Evolutionary conservation across 1,140 invertebrate species (phyloP).

Genomic region (Condylostylus longicornis): DNA sequence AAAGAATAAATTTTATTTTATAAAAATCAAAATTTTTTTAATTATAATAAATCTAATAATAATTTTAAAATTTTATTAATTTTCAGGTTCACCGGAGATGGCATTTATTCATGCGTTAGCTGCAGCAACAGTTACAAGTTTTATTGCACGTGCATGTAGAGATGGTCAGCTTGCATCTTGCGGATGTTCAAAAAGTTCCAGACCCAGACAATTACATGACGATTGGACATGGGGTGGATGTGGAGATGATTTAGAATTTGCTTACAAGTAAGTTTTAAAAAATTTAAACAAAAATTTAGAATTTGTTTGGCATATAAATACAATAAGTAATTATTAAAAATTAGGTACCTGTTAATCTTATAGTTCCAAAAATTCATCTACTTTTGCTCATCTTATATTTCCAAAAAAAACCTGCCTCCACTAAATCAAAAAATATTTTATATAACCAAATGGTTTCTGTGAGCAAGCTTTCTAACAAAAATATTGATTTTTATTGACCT

Average conservation of each 20-base stretch:
- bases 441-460: too few relatives aligned
- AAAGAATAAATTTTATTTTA: too few relatives aligned
- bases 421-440: too few relatives aligned
- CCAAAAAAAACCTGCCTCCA: too few relatives aligned
- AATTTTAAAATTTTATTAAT: constrained; percentile 8
- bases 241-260: constrained; percentile 89
- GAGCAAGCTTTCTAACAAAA: too few relatives aligned
- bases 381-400: too few relatives aligned
- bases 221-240: constrained; percentile 98
- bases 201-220: constrained; percentile 63
- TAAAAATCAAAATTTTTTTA: too few relatives aligned
- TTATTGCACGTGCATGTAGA: constrained; percentile 71
- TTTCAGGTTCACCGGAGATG: constrained; percentile 72
- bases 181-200: constrained; percentile 62
- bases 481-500: too few relatives aligned
- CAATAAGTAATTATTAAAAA: too few relatives aligned
- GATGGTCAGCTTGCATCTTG: constrained; percentile 79
- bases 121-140: constrained; percentile 74
- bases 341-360: too few relatives aligned
- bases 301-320: too few relatives aligned
- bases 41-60: neutral
- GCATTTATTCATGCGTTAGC: constrained; percentile 82
- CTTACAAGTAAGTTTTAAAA: constrained; percentile 61
- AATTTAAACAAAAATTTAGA: neutral
- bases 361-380: too few relatives aligned